Base-by-base conservation (phyloP, 2,113 vertebrate genomes). In the Paedocypris sp. region DNA sequence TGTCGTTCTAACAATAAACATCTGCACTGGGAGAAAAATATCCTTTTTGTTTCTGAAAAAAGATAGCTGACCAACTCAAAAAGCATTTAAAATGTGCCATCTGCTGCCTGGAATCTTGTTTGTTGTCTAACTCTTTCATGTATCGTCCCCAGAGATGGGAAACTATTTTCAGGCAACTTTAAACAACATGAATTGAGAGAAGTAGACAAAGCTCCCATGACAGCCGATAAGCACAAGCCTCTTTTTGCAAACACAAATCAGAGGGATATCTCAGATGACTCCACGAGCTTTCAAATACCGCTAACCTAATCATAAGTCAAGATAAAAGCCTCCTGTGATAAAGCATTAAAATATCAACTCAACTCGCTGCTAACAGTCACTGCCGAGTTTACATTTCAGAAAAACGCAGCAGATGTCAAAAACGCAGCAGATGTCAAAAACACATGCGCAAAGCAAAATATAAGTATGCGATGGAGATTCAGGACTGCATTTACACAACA, bases 181-280 rank as follows among this genome's bases (percentile, higher is more conserved):
- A 41, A 52, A 60, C 35, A 60, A 6, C 54, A 70, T 59, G 41
- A 69, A 62, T 53, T 31, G 35, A 64, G 66, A 39, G 60, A 18
- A 66, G 46, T 18, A 25, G 6, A 23, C 26, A 65, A 65, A 62
- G 33, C 60, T 77, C 68, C 61, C 53, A 31, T 61, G 69, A 72
- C 74, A 50, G 62, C 16, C 33, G 51, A 72, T 68, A 61, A 74
- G 64, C 66, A 57, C 48, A 66, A 28, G 62, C 56, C 52, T 54
- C 62, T 51, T 65, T 58, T 63, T 70, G 69, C 22, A 53, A 58
- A 47, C 62, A 70, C 26, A 32, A 74, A 75, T 63, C 4, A 42
- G 31, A 16, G 49, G 56, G 15, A 75, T 78, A 71, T 82, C 72
- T 76, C 72, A 75, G 70, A 60, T 79, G 75, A 68, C 72, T 71